Conservation (phyloP, 2,888 invertebrate genomes). For the Scrobipalpa atriplicella region DNA sequence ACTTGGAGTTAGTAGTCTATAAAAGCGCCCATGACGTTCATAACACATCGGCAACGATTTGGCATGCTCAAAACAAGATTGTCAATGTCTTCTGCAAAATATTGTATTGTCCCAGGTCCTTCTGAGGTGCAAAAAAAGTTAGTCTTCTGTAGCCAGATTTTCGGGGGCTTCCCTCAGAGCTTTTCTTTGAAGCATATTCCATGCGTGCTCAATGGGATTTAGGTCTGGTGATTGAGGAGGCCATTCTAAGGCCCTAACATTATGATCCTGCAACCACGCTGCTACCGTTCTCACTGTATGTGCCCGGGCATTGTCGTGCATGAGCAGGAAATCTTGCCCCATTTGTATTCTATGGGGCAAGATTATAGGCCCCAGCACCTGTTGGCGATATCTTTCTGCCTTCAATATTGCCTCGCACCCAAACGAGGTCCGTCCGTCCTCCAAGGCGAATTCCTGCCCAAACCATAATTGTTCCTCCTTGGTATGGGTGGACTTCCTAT, state of each 20-base stretch:
- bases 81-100: constrained; percentile 1
- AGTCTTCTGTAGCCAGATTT: background rate
- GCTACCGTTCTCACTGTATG: constrained; percentile 14
- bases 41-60: too few relatives aligned
- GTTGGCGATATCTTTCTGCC: constrained; percentile 30
- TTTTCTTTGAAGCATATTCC: constrained; percentile 22
- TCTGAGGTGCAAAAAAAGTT: constrained; percentile 16
- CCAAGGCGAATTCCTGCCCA: constrained; percentile 33
- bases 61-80: too few relatives aligned
- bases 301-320: constrained; percentile 26
- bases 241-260: constrained; percentile 10
- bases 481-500: constrained; percentile 28
- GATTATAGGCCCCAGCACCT: constrained; percentile 18
- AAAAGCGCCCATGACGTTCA: too few relatives aligned
- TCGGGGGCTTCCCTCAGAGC: background rate
- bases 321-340: constrained; percentile 20
- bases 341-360: constrained; percentile 15
- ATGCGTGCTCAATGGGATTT: constrained; percentile 26
- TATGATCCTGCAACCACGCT: constrained; percentile 9
- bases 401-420: constrained; percentile 31
- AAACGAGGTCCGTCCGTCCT: constrained; percentile 33
- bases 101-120: constrained; percentile 12
- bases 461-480: constrained; percentile 31
- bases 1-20: too few relatives aligned
- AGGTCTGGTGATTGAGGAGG: constrained; percentile 26